Conservation (phyloP, 2,888 invertebrate species). For the Eilema griseolum region DNA sequence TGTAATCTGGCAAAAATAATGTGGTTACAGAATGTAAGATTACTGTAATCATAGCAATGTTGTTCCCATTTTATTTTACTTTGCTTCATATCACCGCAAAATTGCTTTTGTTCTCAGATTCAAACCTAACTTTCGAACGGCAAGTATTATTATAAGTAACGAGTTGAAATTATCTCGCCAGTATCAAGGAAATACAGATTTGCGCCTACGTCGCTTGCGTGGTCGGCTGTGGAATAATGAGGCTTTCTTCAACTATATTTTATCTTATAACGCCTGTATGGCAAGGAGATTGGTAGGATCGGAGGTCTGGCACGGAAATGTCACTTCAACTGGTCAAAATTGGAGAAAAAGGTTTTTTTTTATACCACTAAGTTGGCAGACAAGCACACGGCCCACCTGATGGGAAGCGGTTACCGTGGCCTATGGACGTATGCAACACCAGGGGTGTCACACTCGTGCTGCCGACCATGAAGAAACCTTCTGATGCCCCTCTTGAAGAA, state of each 20-base stretch:
- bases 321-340: not conserved
- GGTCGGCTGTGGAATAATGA: slow-evolving; percentile 66
- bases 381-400: no score
- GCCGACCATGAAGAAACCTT: no score
- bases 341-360: no score
- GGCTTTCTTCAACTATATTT: slow-evolving; percentile 50
- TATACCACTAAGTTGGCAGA: no score
- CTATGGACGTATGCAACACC: no score
- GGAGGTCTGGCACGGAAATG: not conserved
- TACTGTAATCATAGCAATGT: slow-evolving; percentile 45
- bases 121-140: slow-evolving; percentile 40
- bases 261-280: not conserved
- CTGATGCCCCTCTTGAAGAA: no score
- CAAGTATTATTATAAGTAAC: slow-evolving; percentile 39
- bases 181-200: slow-evolving; percentile 57
- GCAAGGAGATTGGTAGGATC: not conserved
- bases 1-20: slow-evolving; percentile 46
- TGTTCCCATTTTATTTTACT: slow-evolving; percentile 46
- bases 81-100: slow-evolving; percentile 46
- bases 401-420: no score
- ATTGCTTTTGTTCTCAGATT: slow-evolving; percentile 48
- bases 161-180: slow-evolving; percentile 46
- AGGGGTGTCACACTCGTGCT: no score
- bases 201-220: slow-evolving; percentile 55
- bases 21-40: slow-evolving; percentile 48